Evolutionary conservation across 2,888 invertebrate genomes (phyloP).

Genomic region (Marronus borbonicus): DNA sequence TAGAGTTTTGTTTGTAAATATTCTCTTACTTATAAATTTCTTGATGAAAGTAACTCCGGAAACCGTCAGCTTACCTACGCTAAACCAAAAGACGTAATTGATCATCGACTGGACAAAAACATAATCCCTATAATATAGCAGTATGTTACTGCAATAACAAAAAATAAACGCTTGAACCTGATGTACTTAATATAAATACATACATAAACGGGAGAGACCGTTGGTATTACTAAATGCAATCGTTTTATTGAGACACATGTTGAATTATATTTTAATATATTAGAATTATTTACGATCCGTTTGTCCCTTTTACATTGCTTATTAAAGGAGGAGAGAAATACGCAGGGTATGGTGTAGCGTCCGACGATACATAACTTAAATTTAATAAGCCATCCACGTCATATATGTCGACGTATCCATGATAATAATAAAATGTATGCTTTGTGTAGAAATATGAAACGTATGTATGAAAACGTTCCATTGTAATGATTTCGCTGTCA

Average conservation of each 20-base stretch:
- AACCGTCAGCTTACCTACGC: too few relatives aligned
- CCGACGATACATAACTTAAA: background rate
- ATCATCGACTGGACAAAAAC: too few relatives aligned
- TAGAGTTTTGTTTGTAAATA: too few relatives aligned
- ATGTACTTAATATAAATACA: too few relatives aligned
- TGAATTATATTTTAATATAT: conserved; percentile 18
- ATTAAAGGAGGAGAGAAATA: background rate
- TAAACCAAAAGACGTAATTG: too few relatives aligned
- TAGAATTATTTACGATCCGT: conserved; percentile 9
- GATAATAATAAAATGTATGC: conserved; percentile 7
- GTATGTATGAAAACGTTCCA: background rate
- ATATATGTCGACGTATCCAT: background rate
- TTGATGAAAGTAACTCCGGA: too few relatives aligned
- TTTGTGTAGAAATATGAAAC: background rate
- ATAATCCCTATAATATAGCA: too few relatives aligned
- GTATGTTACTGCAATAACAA: too few relatives aligned
- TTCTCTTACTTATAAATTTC: too few relatives aligned
- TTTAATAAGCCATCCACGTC: conserved; percentile 14
- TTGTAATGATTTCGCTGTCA: conserved; percentile 9
- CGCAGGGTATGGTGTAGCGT: background rate
- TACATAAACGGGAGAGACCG: background rate
- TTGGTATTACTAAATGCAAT: background rate
- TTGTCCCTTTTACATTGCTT: background rate
- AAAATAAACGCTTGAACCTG: too few relatives aligned
- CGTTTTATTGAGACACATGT: conserved; percentile 2